Evolutionary conservation across 2,113 vertebrate species (phyloP), one percentile per base, ranked within the genome.

Genomic region (Halichoeres trimaculatus): DNA sequence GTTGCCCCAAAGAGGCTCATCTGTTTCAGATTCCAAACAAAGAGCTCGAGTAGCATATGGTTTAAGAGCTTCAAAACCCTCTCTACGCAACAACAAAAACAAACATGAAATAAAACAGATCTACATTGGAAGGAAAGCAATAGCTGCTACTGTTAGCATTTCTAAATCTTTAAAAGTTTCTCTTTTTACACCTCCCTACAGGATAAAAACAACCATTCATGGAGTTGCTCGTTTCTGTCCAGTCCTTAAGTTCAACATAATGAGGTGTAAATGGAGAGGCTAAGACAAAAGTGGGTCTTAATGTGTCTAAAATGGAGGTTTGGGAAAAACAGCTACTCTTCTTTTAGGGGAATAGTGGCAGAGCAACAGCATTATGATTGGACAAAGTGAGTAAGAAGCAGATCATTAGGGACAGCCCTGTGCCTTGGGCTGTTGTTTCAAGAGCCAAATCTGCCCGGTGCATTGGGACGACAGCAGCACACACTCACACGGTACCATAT

Each of bases 301-400:
- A 66, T 71, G 61, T 17, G 20, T 30, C 61, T 66, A 81, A 74
- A 35, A 53, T 10, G 45, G 7, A 10, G 2, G 4, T 10, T 10
- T 7, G 48, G 36, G 11, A 19, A 40, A 53, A 63, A 76, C 56
- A 54, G 67, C 36, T 70, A 20, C 66, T 62, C 38, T 43, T 45
- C 55, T 75, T 12, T 76, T 51, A 76, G 16, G 61, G 83, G 57
- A 73, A 51, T 38, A 68, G 50, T 79, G 75, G 51, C 85, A 76
- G 70, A 60, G 19, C 67, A 82, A 66, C 50, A 58, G 34, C 66
- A 55, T 14, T 70, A 52, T 76, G 67, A 84, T 57, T 50, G 76
- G 67, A 26, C 76, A 70, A 78, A 88, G 84, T 70, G 80, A 88
- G 58, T 64, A 61, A 80, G 20, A 78, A 52, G 56, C 52, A 76